Conservation (phyloP, 2,888 invertebrate species). For the Lithophane socia region DNA sequence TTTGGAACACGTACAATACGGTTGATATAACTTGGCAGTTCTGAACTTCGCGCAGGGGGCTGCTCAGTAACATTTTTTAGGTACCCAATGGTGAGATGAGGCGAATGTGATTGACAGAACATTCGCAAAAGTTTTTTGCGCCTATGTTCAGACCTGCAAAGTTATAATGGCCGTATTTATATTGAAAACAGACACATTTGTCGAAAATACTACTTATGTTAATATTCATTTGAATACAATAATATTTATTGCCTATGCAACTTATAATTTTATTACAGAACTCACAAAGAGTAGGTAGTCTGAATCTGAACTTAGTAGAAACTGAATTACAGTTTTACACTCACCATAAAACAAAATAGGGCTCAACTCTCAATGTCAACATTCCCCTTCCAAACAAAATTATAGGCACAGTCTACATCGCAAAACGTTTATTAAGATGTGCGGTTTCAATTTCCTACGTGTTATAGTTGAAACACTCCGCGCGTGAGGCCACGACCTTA, state of each 20-base stretch:
- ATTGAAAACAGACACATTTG: too few species aligned
- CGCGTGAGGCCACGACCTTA: constrained; percentile 63
- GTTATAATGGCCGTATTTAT: too few species aligned
- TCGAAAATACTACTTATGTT: too few species aligned
- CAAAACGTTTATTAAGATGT: constrained; percentile 45
- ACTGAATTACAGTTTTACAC: constrained; percentile 8
- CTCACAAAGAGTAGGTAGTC: background rate
- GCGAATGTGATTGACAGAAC: too few species aligned
- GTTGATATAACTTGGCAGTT: too few species aligned
- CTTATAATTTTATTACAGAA: background rate
- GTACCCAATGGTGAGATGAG: too few species aligned
- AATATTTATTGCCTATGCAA: background rate
- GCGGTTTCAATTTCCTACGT: constrained; percentile 58
- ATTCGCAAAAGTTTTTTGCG: too few species aligned
- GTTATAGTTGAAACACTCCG: constrained; percentile 26
- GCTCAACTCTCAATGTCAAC: constrained; percentile 21
- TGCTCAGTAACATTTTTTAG: too few species aligned
- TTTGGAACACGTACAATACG: too few species aligned
- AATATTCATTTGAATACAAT: background rate
- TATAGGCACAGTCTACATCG: constrained; percentile 22
- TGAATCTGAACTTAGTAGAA: background rate
- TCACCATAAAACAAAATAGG: constrained; percentile 9
- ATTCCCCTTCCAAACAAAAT: constrained; percentile 18
- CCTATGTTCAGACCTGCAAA: too few species aligned
- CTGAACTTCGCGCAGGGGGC: too few species aligned